These are phyloP conservation scores for Menura novaehollandiae DNA, from an alignment of 2,113 vertebrate species.

Conservation along the genomic window DNA sequence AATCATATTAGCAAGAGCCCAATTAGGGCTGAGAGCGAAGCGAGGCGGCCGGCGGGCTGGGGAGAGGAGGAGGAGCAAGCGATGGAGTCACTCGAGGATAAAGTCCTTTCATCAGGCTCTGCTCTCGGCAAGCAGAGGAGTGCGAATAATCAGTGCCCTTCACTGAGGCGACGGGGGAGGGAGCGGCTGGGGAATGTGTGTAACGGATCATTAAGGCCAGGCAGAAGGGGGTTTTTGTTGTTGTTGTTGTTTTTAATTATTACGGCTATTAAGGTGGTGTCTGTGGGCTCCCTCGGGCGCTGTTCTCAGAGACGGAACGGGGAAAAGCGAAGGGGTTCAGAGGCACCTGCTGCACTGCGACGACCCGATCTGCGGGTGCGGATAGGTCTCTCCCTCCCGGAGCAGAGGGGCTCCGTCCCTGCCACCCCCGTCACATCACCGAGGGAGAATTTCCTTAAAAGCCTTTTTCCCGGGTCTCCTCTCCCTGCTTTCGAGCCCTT, in stretches of 20 bases:
- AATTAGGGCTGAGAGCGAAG: slow-evolving; percentile 65
- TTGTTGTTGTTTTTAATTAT: slow-evolving; percentile 52
- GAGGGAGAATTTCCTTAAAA: not conserved
- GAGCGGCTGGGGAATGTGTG: slow-evolving; percentile 29
- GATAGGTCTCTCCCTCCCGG: not conserved
- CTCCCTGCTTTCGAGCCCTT: not conserved
- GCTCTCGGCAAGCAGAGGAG: slow-evolving; percentile 30
- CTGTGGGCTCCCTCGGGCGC: not conserved
- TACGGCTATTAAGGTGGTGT: not conserved
- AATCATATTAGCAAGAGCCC: slow-evolving; percentile 73
- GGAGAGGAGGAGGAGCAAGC: slow-evolving; percentile 47
- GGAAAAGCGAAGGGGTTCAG: not conserved
- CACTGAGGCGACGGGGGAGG: slow-evolving; percentile 31
- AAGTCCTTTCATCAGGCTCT: slow-evolving; percentile 67
- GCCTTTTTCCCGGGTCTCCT: not conserved
- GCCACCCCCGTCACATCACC: not conserved
- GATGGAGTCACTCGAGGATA: slow-evolving; percentile 73
- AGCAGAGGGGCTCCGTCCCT: not conserved
- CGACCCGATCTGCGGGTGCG: not conserved
- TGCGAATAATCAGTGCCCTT: slow-evolving; percentile 51
- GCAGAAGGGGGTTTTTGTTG: slow-evolving; percentile 38
- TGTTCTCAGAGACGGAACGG: not conserved
- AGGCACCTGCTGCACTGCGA: slow-evolving; percentile 19
- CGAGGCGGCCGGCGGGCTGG: slow-evolving; percentile 14
- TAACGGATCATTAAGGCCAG: slow-evolving; percentile 57